Percentiles rank a stretch among this genome's conserved stretches.
These are phyloP conservation scores for Pholis gunnellus DNA, from an alignment of 2,113 vertebrate genomes.

Conservation along the genomic window DNA sequence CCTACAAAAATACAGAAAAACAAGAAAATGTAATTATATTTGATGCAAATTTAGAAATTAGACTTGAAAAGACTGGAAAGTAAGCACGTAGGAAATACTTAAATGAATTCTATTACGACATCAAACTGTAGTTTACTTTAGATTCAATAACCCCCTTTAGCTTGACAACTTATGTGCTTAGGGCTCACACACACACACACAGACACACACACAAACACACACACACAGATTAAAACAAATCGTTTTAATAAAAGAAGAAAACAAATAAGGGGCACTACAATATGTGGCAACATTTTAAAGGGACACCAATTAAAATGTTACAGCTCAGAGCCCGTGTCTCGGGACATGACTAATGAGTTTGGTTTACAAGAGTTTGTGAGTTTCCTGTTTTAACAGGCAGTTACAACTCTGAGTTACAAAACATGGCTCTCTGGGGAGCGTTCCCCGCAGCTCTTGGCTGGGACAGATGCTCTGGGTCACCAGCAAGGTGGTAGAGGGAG, in stretches of 20 bases:
- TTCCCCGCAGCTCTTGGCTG: slow-evolving; percentile 53
- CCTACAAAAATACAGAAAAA: slow-evolving; percentile 82
- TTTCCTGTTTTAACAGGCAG: slow-evolving; percentile 77
- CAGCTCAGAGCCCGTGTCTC: slow-evolving; percentile 58
- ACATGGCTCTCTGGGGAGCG: slow-evolving; percentile 72
- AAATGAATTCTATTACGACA: background rate
- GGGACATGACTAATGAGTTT: slow-evolving; percentile 78
- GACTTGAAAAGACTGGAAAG: background rate
- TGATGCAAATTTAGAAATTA: background rate
- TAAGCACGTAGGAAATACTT: background rate
- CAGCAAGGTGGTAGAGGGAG: slow-evolving; percentile 63
- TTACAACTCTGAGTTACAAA: slow-evolving; percentile 72
- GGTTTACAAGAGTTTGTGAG: slow-evolving; percentile 75
- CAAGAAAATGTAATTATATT: background rate
- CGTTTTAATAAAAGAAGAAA: background rate
- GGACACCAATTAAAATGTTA: slow-evolving; percentile 66
- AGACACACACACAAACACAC: background rate
- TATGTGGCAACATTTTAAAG: slow-evolving; percentile 12
- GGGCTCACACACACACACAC: background rate
- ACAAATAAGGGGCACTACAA: background rate
- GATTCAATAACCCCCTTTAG: background rate
- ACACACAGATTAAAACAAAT: slow-evolving; percentile 1
- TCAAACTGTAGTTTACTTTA: slow-evolving; percentile 3
- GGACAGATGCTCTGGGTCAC: slow-evolving; percentile 72
- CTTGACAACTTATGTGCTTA: background rate